phyloP scores from a whole-genome alignment of 2,113 vertebrate species.

The Caracal caracal region DNA sequence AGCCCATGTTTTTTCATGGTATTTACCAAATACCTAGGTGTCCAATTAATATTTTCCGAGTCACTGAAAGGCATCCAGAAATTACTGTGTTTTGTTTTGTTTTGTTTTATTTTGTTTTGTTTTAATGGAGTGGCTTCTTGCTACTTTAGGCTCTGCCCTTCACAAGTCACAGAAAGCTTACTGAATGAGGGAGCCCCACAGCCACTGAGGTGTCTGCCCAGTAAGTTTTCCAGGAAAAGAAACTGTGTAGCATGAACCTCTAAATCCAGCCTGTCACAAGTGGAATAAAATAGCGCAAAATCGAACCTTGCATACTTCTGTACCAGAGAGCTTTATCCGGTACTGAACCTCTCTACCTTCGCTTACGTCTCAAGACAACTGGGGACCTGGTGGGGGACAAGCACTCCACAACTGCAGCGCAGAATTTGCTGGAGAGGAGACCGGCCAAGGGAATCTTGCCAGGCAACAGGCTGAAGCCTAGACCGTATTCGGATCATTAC shows the following conservation, averaged over 20 bases:
- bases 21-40: background rate
- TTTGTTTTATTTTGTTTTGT: no score
- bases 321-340: background rate
- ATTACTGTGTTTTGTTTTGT: background rate
- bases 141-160: background rate
- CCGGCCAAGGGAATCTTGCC: background rate
- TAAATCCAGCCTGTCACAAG: background rate
- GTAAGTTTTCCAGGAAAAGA: background rate
- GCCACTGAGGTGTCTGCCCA: background rate
- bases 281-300: background rate
- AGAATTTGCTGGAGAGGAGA: background rate
- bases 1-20: background rate
- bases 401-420: no score
- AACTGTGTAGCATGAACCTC: background rate
- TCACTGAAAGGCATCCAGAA: background rate
- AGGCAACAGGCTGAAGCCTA: background rate
- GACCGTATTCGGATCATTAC: background rate
- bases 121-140: background rate
- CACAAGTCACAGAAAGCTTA: background rate
- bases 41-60: background rate
- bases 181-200: background rate
- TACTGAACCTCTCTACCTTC: background rate
- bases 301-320: background rate
- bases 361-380: background rate
- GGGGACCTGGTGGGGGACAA: background rate